Base-by-base conservation (phyloP, 2,113 vertebrate genomes). In the Poeciliopsis retropinna region DNA sequence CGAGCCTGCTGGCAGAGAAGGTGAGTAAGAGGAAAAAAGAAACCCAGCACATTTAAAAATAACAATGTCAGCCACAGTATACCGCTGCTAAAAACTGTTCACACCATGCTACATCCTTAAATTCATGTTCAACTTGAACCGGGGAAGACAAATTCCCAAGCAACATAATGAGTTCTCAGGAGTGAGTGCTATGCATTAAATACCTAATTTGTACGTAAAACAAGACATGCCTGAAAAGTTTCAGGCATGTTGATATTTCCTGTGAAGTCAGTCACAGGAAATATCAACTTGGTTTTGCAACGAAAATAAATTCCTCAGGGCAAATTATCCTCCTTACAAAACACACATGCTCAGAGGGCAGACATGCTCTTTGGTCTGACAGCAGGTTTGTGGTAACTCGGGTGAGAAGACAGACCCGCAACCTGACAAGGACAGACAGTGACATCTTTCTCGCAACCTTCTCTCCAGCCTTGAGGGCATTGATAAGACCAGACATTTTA, bases 401-500 rank as follows among this genome's bases (percentile, higher is more conserved):
- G 77, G 74, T 82, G 79, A 85, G 85, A 67, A 85, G 73, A 85
- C 69, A 73, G 78, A 79, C 32, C 25, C 41, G 39, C 27, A 44
- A 79, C 76, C 76, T 88, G 87, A 88, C 87, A 88, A 81, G 82
- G 89, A 87, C 89, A 83, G 85, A 89, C 86, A 85, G 79, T 72
- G 17, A 74, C 83, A 66, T 88, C 81, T 79, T 71, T 76, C 67
- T 70, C 67, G 65, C 47, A 79, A 62, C 44, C 68, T 64, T 72
- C 69, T 60, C 69, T 82, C 72, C n/a, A 41, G 41, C 54, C 86
- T 65, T 1, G 60, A 73, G 84, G 87, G 87, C 87, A 84, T 76
- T 89, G 92, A 92, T 89, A 92, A 90, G 87, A 91, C 72, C 73
- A 87, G 92, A 87, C 88, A 84, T 91, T 91, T 91, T 91, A 88